Conservation (phyloP, 2,888 invertebrate species). For the Conistra vaccinii region DNA sequence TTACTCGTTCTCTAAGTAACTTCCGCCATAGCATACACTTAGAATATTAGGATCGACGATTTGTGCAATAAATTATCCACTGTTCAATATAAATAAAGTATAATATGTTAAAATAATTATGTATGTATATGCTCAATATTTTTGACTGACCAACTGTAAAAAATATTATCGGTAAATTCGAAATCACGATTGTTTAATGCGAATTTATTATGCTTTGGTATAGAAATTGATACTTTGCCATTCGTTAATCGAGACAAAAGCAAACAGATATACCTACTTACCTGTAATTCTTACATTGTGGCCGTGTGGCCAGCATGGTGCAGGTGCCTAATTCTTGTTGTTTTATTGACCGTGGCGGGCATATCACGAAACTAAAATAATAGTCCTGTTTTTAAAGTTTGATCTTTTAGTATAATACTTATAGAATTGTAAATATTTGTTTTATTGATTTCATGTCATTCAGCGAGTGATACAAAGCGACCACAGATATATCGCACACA, state of each 20-base stretch:
- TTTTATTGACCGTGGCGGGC: slow-evolving; percentile 62
- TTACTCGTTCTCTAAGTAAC: slow-evolving; percentile 75
- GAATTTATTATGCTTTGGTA: slow-evolving; percentile 72
- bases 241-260: slow-evolving; percentile 41
- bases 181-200: slow-evolving; percentile 71
- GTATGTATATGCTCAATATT: slow-evolving; percentile 87
- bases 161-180: slow-evolving; percentile 79
- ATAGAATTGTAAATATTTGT: slow-evolving; percentile 68
- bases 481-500: slow-evolving; percentile 66
- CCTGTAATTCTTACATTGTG: slow-evolving; percentile 36
- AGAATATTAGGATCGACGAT: slow-evolving; percentile 82
- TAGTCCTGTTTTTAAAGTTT: slow-evolving; percentile 60
- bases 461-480: slow-evolving; percentile 62
- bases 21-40: slow-evolving; percentile 81
- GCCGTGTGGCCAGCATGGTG: slow-evolving; percentile 36
- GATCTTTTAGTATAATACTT: slow-evolving; percentile 59
- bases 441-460: slow-evolving; percentile 64
- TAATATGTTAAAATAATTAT: slow-evolving; percentile 75
- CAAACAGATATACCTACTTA: slow-evolving; percentile 30
- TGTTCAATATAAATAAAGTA: slow-evolving; percentile 81
- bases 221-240: slow-evolving; percentile 62
- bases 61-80: slow-evolving; percentile 87
- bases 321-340: slow-evolving; percentile 46
- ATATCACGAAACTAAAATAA: slow-evolving; percentile 65
- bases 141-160: slow-evolving; percentile 90